Conservation (phyloP, 2,888 invertebrate genomes). For the Trilocha varians region DNA sequence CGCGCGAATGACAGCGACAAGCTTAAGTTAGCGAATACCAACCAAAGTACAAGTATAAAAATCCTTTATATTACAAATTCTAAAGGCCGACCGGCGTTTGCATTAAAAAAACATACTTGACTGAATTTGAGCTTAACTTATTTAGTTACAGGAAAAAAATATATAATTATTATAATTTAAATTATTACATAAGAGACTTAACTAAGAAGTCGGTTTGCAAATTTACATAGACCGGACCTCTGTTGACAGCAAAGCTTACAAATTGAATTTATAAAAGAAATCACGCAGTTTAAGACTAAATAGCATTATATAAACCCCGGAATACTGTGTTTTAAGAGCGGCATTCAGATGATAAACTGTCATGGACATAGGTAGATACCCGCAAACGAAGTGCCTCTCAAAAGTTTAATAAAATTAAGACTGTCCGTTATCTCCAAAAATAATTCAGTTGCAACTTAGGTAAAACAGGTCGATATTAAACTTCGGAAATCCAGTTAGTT, state of each 20-base stretch:
- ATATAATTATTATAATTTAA: slow-evolving; percentile 70
- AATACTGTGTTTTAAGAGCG: slow-evolving; percentile 32
- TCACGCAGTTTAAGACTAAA: too few species aligned
- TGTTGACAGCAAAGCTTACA: slow-evolving; percentile 35
- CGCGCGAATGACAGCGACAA: slow-evolving; percentile 43
- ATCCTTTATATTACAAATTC: slow-evolving; percentile 54
- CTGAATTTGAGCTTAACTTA: slow-evolving; percentile 70
- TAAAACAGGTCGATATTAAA: too few species aligned
- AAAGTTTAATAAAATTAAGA: too few species aligned
- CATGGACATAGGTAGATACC: too few species aligned
- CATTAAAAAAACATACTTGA: slow-evolving; percentile 14
- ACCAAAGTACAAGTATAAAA: slow-evolving; percentile 53
- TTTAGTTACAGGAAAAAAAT: slow-evolving; percentile 60
- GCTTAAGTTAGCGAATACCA: slow-evolving; percentile 45
- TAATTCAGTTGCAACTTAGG: too few species aligned
- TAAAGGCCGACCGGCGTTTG: slow-evolving; percentile 57
- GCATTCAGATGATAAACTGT: too few species aligned
- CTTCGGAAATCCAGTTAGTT: too few species aligned
- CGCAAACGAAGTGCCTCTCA: too few species aligned
- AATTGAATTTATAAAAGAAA: slow-evolving; percentile 37
- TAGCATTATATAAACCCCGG: too few species aligned
- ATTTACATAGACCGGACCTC: slow-evolving; percentile 7
- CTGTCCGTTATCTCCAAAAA: too few species aligned
- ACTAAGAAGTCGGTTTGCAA: slow-evolving; percentile 3
- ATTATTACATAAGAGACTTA: slow-evolving; percentile 65